These are phyloP conservation scores for Chionodraco myersi DNA, from an alignment of 2,113 vertebrate species.

Conservation along the genomic window DNA sequence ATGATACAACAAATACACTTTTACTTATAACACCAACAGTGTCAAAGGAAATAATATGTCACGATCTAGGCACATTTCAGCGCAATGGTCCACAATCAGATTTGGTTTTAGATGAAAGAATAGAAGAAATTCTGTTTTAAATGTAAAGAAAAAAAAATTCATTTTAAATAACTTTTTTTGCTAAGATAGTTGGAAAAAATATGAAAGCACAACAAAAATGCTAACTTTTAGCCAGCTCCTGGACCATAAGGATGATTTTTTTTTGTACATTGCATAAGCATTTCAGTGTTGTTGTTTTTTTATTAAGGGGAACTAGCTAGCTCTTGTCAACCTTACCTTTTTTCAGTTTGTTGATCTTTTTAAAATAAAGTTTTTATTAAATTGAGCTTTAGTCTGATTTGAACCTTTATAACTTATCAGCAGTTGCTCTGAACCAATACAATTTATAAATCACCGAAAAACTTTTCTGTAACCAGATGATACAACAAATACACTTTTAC, in stretches of 20 bases:
- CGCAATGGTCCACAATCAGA: not conserved
- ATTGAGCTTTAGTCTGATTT: not conserved
- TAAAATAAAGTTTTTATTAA: too few species aligned
- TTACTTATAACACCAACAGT: not conserved
- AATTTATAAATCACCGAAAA: not conserved
- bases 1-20: not conserved
- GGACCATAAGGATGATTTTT: not conserved
- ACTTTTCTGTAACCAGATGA: not conserved
- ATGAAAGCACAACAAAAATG: not conserved
- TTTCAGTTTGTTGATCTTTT: slow-evolving; percentile 89
- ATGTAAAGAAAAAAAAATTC: too few species aligned
- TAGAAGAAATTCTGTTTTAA: too few species aligned
- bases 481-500: not conserved
- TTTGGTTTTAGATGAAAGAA: not conserved
- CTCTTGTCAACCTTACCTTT: slow-evolving; percentile 87
- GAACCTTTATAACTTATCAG: not conserved
- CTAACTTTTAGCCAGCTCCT: not conserved
- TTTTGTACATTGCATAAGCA: not conserved
- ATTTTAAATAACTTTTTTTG: not conserved
- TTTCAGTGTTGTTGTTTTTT: not conserved
- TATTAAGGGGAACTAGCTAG: not conserved
- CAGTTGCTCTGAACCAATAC: not conserved
- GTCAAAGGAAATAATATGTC: not conserved
- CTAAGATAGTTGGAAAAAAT: not conserved
- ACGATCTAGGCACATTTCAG: not conserved